Evolutionary conservation across 2,888 invertebrate species (phyloP).

Genomic region (Desoria tigrina): DNA sequence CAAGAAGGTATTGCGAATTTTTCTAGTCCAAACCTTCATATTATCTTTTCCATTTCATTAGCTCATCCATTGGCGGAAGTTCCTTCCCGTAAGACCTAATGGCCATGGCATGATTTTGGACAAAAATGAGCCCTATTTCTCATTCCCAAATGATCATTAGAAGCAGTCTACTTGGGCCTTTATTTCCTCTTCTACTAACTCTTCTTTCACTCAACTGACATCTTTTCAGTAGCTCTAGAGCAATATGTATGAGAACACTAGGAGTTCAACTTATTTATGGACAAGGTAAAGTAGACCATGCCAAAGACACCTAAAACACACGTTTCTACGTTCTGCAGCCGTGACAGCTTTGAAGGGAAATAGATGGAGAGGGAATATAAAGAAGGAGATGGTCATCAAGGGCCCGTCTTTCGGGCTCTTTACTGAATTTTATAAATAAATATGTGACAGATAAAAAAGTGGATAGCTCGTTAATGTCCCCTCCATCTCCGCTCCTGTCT

Average conservation of each 20-base stretch:
- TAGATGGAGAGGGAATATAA: neutral
- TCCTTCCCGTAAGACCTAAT: neutral
- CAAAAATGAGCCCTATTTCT: neutral
- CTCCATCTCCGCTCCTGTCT: neutral
- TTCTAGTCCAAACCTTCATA: too few relatives aligned
- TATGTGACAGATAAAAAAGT: constrained; percentile 9
- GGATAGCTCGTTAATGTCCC: constrained; percentile 9
- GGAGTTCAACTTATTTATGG: too few relatives aligned
- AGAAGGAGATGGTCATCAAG: neutral
- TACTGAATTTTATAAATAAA: constrained; percentile 4
- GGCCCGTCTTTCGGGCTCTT: neutral
- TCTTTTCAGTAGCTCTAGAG: too few relatives aligned
- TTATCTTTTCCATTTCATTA: constrained; percentile 15
- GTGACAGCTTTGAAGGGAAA: too few relatives aligned
- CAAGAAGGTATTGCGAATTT: too few relatives aligned
- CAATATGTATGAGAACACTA: too few relatives aligned
- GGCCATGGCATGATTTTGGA: too few relatives aligned
- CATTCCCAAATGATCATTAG: constrained; percentile 18
- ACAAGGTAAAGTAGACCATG: too few relatives aligned
- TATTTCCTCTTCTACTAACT: neutral
- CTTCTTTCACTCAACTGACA: neutral
- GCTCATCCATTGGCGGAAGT: neutral
- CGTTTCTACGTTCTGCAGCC: too few relatives aligned
- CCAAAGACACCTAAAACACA: too few relatives aligned
- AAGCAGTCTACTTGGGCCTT: neutral